These are phyloP conservation scores for Atlantisia rogersi DNA, from an alignment of 2,113 vertebrate genomes.

Conservation along the genomic window DNA sequence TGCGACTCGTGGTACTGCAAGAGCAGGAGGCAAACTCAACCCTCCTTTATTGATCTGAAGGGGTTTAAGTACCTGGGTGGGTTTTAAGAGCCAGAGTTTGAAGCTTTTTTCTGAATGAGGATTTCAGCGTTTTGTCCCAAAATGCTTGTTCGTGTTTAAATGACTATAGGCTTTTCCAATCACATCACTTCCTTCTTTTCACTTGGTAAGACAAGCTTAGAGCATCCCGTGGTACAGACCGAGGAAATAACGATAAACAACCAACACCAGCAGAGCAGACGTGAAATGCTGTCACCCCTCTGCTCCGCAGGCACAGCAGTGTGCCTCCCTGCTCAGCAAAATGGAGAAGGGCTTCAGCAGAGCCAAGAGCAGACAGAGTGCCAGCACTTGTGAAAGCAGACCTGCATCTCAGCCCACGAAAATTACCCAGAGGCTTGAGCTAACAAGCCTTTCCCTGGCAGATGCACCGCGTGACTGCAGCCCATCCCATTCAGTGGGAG, in stretches of 20 bases:
- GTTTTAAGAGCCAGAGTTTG: background rate
- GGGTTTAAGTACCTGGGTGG: background rate
- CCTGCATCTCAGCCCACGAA: background rate
- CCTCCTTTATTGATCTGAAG: background rate
- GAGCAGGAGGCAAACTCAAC: background rate
- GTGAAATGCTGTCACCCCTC: accelerated
- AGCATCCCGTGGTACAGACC: background rate
- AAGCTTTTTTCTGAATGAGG: background rate
- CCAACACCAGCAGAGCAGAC: accelerated
- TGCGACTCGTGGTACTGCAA: accelerated
- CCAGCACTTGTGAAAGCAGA: background rate
- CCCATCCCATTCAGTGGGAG: background rate
- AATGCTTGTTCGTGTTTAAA: background rate
- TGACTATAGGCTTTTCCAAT: background rate
- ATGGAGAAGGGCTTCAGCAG: accelerated
- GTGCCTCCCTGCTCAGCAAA: accelerated
- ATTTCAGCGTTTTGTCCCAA: background rate
- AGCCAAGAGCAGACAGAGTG: accelerated
- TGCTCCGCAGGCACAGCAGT: accelerated
- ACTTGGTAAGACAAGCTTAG: background rate
- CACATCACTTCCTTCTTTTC: background rate
- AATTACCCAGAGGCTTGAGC: background rate
- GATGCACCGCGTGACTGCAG: background rate
- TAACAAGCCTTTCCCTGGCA: background rate
- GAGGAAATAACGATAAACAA: accelerated